Base-by-base conservation (phyloP, 2,888 invertebrate species). In the Nomada goodeniana region DNA sequence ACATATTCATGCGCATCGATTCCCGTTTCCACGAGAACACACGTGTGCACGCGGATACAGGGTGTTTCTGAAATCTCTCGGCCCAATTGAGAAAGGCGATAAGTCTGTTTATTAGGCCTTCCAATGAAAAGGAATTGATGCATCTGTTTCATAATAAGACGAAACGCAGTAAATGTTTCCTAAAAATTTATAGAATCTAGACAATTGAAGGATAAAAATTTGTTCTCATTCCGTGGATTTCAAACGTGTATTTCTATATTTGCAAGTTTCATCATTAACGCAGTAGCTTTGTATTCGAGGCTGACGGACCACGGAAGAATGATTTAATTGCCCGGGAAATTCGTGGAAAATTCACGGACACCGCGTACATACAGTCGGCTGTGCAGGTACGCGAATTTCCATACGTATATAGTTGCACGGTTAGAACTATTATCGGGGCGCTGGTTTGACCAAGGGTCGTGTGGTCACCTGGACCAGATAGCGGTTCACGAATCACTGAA, bases 381-480 rank as follows among this genome's bases (percentile, higher is more conserved):
- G 42, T n/a, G 53, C 50, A 55, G 20, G 11, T 53, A 20, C 42
- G n/a, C 23, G 53, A 20, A 80, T 82, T 75, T 82, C 70, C 75
- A 75, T 82, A 80, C 61, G 65, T 73, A 63, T 76, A 82, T 75
- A 82, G 60, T 67, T 69, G 68, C 53, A 74, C 44, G 70, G 81
- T 79, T 85, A 86, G 76, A 76, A 80, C 84, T 82, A 86, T 80
- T 87, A 86, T 86, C 81, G 77, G 81, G 36, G 67, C 71, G 77
- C 68, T 75, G 76, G 83, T 83, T 82, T 74, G 65, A 53, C 59
- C 73, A 81, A 86, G 83, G 75, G 75, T 67, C 79, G 83, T 85
- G 86, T 87, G 81, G 86, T 87, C 87, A 83, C 80, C 80, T 82
- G 86, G 55, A 87, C 83, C 86, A 86, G 86, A 86, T 86, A 86